These are phyloP conservation scores for Salmo trutta DNA, from an alignment of 2,797 vertebrate species.

Conservation along the genomic window DNA sequence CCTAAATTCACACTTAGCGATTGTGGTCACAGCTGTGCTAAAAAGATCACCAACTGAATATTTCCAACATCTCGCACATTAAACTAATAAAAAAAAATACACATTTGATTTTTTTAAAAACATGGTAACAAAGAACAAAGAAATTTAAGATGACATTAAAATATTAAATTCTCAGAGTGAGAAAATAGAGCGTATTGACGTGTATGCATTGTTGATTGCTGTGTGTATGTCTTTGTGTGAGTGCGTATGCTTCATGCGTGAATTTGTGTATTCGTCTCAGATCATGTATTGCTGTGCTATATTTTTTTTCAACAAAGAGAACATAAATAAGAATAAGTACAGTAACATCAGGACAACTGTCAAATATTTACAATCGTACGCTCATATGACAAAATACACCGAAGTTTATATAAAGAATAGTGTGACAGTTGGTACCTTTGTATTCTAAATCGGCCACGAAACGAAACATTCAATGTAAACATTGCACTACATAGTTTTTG, in stretches of 20 bases:
- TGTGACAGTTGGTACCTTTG: conserved; percentile 63
- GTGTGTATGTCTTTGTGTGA: conserved; percentile 26
- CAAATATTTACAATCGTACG: conserved; percentile 55
- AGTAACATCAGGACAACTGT: conserved; percentile 50
- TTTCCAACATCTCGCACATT: not conserved
- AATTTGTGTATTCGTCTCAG: conserved; percentile 14
- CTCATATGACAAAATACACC: conserved; percentile 54
- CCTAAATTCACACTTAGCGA: not conserved
- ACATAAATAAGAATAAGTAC: conserved; percentile 25
- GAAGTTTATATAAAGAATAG: conserved; percentile 47
- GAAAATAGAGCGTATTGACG: conserved; percentile 9
- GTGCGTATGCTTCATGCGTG: conserved; percentile 34
- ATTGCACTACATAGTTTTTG: conserved; percentile 61
- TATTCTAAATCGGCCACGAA: conserved; percentile 38
- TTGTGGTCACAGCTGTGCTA: conserved; percentile 3
- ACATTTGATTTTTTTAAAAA: not conserved
- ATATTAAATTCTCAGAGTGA: not conserved
- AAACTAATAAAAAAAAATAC: not conserved
- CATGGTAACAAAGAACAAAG: conserved; percentile 16
- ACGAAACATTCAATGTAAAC: conserved; percentile 66
- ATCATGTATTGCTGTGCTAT: conserved; percentile 66
- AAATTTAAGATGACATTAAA: not conserved
- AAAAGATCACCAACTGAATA: not conserved
- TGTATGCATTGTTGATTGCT: conserved; percentile 3
- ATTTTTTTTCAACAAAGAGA: conserved; percentile 40